Evolutionary conservation across 2,888 invertebrate species (phyloP), one percentile per base, ranked within the genome.

Genomic region (Cephus spinipes): DNA sequence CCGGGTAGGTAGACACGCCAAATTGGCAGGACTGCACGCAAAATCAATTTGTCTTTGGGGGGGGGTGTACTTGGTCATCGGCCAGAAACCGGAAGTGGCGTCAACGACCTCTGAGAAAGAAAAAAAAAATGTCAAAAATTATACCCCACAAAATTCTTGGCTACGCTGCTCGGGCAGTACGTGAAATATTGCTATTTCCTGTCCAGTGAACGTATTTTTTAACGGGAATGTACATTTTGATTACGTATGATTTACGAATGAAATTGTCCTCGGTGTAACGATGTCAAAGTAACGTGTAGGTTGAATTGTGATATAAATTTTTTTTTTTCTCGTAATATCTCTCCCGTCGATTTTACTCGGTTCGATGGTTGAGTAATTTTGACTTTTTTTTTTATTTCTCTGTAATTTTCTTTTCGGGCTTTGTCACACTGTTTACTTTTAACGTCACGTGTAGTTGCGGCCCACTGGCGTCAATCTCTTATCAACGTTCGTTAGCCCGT

Each of bases 21-120:
- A 79, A 79, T 81, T 80, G 81, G 76, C 79, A 78, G 79, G 76
- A 68, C 75, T n/a, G 69, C 68, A 75, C 68, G 71, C 73, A 78
- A 79, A 81, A 79, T 79, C 79, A 79, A 78, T 81, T 81, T 79
- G 73, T 73, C 73, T 75, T n/a, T 23, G n/a, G 55, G 69, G n/a
- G 55, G 69, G 69, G 12, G 31, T 71, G 71, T 15, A 74, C 74
- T 74, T 74, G 74, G 74, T 74, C 74, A 74, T 74, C 36, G 23
- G 74, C 74, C 74, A 74, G 35, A 33, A 74, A 34, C 74, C 74
- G 74, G 74, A 74, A 74, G 74, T 74, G 31, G 71, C 71, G 71
- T 71, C 71, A 33, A 35, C 35, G 35, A 35, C 35, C 35, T 35
- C 3, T 3, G 35, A 35, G 35, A 35, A 35, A 12, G 35, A 32